Percentiles rank a stretch among this genome's conserved stretches.
These are phyloP conservation scores for Trissolcus basalis DNA, from an alignment of 1,140 invertebrate genomes.

Conservation along the genomic window DNA sequence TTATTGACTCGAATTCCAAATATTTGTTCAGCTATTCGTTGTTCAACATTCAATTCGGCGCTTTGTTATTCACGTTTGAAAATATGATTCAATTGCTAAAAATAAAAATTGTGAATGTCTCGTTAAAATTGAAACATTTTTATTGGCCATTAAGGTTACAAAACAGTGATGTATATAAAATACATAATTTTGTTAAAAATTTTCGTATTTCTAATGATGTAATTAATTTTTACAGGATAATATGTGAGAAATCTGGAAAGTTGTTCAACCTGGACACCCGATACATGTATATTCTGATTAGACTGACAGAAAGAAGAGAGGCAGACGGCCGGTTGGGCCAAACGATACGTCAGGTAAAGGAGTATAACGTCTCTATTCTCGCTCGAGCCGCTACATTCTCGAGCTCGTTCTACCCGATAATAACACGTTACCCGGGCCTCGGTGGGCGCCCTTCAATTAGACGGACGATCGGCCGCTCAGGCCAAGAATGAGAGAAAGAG, in stretches of 20 bases:
- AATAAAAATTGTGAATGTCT: too few relatives aligned
- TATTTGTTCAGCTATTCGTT: too few relatives aligned
- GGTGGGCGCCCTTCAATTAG: slow-evolving; percentile 66
- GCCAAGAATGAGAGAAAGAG: slow-evolving; percentile 37
- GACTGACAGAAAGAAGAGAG: slow-evolving; percentile 38
- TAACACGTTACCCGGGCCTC: slow-evolving; percentile 63
- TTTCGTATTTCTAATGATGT: too few relatives aligned
- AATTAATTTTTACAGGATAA: not conserved
- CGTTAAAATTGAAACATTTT: too few relatives aligned
- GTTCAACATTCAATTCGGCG: too few relatives aligned
- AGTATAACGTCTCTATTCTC: slow-evolving; percentile 69
- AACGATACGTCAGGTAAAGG: slow-evolving; percentile 58
- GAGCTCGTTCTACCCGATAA: slow-evolving; percentile 65
- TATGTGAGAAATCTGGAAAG: not conserved
- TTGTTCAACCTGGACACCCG: slow-evolving; percentile 24
- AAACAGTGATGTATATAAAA: too few relatives aligned
- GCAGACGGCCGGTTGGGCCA: slow-evolving; percentile 46
- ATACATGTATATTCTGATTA: slow-evolving; percentile 32
- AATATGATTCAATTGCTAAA: too few relatives aligned
- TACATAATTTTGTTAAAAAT: too few relatives aligned
- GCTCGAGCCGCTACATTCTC: slow-evolving; percentile 62
- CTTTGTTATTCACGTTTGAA: too few relatives aligned
- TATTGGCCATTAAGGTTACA: too few relatives aligned
- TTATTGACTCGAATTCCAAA: too few relatives aligned
- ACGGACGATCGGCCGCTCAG: slow-evolving; percentile 59